Evolutionary conservation across 2,888 invertebrate genomes (phyloP).

Genomic region (Zaprionus obscuricornis): DNA sequence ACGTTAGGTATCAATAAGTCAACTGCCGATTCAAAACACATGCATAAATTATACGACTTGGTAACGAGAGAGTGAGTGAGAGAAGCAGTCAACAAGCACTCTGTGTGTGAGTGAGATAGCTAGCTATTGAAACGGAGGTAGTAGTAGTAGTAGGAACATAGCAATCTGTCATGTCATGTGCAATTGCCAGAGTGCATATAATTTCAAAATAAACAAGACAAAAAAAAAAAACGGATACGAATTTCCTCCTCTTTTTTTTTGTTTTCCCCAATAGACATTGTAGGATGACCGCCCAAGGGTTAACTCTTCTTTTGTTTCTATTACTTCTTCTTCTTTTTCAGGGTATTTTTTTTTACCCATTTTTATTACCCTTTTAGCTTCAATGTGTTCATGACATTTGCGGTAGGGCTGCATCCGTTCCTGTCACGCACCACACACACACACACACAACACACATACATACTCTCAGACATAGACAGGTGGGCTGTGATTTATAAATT

Average conservation of each 20-base stretch:
- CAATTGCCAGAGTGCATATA: slow-evolving; percentile 38
- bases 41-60: slow-evolving; percentile 58
- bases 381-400: slow-evolving; percentile 36
- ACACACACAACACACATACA: too few species aligned
- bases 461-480: slow-evolving; percentile 15
- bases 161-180: slow-evolving; percentile 69
- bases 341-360: slow-evolving; percentile 35
- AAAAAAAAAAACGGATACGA: slow-evolving; percentile 14
- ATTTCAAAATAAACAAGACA: slow-evolving; percentile 38
- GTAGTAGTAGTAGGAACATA: slow-evolving; percentile 1
- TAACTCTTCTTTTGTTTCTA: too few species aligned
- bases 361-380: background rate
- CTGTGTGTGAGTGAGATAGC: too few species aligned
- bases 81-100: too few species aligned
- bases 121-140: too few species aligned
- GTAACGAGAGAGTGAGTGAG: background rate
- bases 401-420: slow-evolving; percentile 46
- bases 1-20: slow-evolving; percentile 60
- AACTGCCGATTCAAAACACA: slow-evolving; percentile 15
- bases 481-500: slow-evolving; percentile 51
- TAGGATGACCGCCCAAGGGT: too few species aligned
- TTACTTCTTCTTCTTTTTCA: too few species aligned
- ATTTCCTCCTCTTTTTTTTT: too few species aligned
- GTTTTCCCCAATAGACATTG: too few species aligned
- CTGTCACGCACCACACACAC: slow-evolving; percentile 36